Evolutionary conservation across 1,140 invertebrate genomes (phyloP).

Genomic region (Nylanderia fulva): DNA sequence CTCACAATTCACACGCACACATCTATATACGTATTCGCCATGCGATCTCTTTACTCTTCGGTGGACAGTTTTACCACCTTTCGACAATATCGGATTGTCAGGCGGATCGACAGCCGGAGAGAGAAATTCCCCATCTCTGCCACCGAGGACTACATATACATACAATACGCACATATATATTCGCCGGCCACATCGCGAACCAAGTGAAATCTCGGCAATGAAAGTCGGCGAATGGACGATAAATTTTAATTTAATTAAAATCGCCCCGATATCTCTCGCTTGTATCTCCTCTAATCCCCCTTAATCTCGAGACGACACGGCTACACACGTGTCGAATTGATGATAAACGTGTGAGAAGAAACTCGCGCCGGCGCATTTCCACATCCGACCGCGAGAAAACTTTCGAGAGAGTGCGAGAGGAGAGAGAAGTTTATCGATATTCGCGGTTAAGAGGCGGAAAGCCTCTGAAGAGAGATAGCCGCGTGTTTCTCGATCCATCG

Average conservation of each 20-base stretch:
- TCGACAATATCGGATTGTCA: constrained; percentile 58
- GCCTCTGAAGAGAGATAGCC: constrained; percentile 24
- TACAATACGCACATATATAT: too few species aligned
- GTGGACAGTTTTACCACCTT: constrained; percentile 73
- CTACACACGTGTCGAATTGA: constrained; percentile 24
- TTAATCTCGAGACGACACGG: constrained; percentile 17
- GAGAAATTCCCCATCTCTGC: constrained; percentile 46
- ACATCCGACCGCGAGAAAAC: constrained; percentile 37
- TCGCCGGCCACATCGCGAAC: background rate
- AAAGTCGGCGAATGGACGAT: constrained; percentile 7
- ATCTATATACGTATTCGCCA: background rate
- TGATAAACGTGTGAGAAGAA: constrained; percentile 49
- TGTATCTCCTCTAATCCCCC: constrained; percentile 34
- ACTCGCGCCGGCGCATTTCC: constrained; percentile 34
- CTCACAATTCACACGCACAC: constrained; percentile 31
- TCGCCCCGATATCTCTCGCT: background rate
- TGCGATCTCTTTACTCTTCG: constrained; percentile 56
- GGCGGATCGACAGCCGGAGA: background rate
- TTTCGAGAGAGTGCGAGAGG: constrained; percentile 20
- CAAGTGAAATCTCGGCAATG: constrained; percentile 39
- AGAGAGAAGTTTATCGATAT: background rate
- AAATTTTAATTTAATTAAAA: constrained; percentile 37
- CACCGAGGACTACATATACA: background rate
- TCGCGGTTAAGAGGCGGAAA: constrained; percentile 51
- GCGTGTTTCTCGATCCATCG: constrained; percentile 56